Evolutionary conservation across 2,113 vertebrate species (phyloP), one percentile per base, ranked within the genome.

Genomic region (Trachemys scripta): DNA sequence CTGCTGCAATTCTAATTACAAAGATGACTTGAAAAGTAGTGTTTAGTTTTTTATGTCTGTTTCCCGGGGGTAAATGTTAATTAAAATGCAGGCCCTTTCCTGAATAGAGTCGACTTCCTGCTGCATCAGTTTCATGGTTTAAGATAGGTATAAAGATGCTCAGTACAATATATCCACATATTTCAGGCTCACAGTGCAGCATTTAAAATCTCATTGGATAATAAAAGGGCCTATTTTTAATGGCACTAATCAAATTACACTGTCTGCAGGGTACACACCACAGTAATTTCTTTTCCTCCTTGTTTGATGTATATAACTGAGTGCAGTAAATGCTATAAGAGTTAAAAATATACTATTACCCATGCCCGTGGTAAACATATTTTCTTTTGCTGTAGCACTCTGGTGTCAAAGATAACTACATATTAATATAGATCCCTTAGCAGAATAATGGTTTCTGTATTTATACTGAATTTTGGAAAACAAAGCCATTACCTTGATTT

Each of bases 21-120:
- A 93, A 92, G 80, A 83, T 57, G 14, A 89, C 65, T 85, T 16
- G 79, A 50, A 94, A 84, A 88, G 80, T 8, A 84, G 80, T 53
- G 31, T 69, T 72, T 72, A 72, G 38, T 50, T 27, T 81, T 87
- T 24, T 5, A 80, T 17, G n/a, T 35, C 42, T 83, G 11, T 80
- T 91, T 94, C 29, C 22, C 76, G 35, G 50, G 83, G 84, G 29
- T 35, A 91, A 65, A 80, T 56, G 27, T 69, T 80, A 88, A 57
- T 76, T 84, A 51, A 88, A 95, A 82, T 82, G 31, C 45, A 93
- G 1, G 65, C 56, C 45, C 85, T 88, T 53, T 78, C 38, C n/a
- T 72, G 38, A 89, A 76, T 83, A 86, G 90, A 84, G 8, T 78
- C 20, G 54, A 49, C 42, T 91, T 49, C 6, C 31, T 79, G 47